These are phyloP conservation scores for Phoenoteleia sp. DNA, from an alignment of 2,888 invertebrate genomes.

Conservation along the genomic window DNA sequence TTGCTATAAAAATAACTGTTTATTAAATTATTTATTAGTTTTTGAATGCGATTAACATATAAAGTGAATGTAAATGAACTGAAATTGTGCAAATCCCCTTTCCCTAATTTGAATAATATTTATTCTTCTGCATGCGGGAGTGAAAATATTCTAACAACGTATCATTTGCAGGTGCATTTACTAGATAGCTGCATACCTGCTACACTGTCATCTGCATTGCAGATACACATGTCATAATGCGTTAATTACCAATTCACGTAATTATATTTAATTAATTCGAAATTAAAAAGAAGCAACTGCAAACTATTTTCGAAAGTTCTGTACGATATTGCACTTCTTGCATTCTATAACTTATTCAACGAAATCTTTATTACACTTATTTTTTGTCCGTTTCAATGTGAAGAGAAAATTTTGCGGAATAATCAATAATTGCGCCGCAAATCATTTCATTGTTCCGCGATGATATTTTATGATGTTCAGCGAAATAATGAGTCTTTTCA, in stretches of 20 bases:
- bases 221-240: constrained; percentile 52
- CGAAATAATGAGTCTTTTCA: constrained; percentile 43
- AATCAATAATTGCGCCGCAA: too few relatives aligned
- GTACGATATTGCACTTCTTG: too few relatives aligned
- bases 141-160: constrained; percentile 8
- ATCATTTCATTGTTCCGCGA: neutral
- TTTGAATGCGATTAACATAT: too few relatives aligned
- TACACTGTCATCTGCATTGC: constrained; percentile 61
- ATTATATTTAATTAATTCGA: constrained; percentile 9
- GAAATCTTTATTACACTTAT: too few relatives aligned
- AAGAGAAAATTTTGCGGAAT: too few relatives aligned
- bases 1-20: too few relatives aligned
- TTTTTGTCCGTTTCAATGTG: too few relatives aligned
- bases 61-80: neutral
- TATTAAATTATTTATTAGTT: too few relatives aligned
- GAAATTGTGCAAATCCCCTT: neutral
- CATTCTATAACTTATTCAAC: too few relatives aligned
- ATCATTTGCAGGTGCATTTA: constrained; percentile 41
- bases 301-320: too few relatives aligned
- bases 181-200: constrained; percentile 33
- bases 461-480: neutral
- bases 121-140: constrained; percentile 31
- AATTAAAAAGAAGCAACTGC: too few relatives aligned
- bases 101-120: constrained; percentile 24
- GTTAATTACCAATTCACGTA: constrained; percentile 26